Base-by-base conservation (phyloP, 2,113 vertebrate genomes). In the Orthochromis malagaraziensis region DNA sequence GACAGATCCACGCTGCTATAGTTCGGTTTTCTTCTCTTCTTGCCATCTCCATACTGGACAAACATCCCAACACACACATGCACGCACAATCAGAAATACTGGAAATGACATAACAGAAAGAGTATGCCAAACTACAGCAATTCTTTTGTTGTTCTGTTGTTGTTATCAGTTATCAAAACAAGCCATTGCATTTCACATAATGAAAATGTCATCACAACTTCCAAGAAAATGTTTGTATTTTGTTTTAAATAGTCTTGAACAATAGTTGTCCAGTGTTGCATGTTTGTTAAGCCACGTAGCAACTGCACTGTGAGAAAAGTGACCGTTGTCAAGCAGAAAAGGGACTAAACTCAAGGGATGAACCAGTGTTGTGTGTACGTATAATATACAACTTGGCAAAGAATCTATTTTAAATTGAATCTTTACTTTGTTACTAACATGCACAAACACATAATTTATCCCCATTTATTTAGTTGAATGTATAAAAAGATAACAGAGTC, bases 1-100 rank as follows among this genome's bases (percentile, higher is more conserved):
- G 98, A 99, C 86, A 99, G 97, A 95, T 99, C 99, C 90, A 99
- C 98, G 2, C 98, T 99, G 45, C 98, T 99, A 88, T 99, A 99
- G 94, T 98, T 98, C 3, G 98, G 98, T 77, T 98, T 99, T 87
- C 97, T 97, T 86, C 98, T 95, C 94, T 98, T 99, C 89, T 99
- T 99, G 2, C 98, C 97, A 70, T 98, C 97, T 95, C 98, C 98
- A 13, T 99, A 99, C 99, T 99, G 91, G 5, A 92, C 75, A 82
- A 47, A 85, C 11, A 91, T 14, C 75, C 42, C 49, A 81, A 89
- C 57, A 87, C 45, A 87, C 45, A 84, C 40, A 79, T 14, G 13
- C 16, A 87, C 9, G 55, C 58, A 90, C 42, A 87, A 17, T 65
- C 16, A 88, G 31, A 86, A 24, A 83, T 40, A 83, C 29, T 84